Evolutionary conservation across 2,113 vertebrate species (phyloP), one percentile per base, ranked within the genome.

Genomic region (Podocnemis expansa): DNA sequence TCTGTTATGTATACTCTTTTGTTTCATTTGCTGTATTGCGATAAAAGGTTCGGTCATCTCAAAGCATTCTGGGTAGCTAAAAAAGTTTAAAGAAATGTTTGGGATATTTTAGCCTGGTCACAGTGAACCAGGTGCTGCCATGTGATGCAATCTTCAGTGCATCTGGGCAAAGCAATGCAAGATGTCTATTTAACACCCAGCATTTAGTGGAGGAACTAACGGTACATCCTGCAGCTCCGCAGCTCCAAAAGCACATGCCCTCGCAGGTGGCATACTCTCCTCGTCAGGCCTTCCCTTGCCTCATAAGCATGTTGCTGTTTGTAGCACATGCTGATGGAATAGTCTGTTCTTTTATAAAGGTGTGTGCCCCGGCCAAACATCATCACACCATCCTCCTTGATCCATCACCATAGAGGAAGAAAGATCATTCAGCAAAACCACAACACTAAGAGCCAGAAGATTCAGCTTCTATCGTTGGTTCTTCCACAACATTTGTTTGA

Each of bases 71-170:
- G 24, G 3, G 25, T 49, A 80, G 16, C 19, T 63, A n/a, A 27
- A 31, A 19, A 88, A 78, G 3, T 75, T 10, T 82, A 82, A 25
- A 75, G 58, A 6, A 84, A 55, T 52, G 51, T 52, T n/a, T 9
- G 52, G 51, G 34, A 38, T 54, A 0, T 52, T 92, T 86, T 7
- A 79, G 56, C 1, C 5, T 41, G 70, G 10, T 41, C 22, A 43
- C 38, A 0, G 0, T 27, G 78, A 10, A 29, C 58, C 47, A 51
- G 79, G 47, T 34, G 21, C 47, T 80, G 2, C 41, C 78, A 1
- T 0, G 1, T 75, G 45, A 47, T 84, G 29, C 67, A 22, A 2
- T 56, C 67, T 21, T 38, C 19, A 73, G 67, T 24, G 11, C 9
- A 73, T 2, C 22, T 73, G 67, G 38, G 24, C 38, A n/a, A 85